Conservation (phyloP, 1,140 invertebrate genomes). For the Leptinotarsa lineolata region DNA sequence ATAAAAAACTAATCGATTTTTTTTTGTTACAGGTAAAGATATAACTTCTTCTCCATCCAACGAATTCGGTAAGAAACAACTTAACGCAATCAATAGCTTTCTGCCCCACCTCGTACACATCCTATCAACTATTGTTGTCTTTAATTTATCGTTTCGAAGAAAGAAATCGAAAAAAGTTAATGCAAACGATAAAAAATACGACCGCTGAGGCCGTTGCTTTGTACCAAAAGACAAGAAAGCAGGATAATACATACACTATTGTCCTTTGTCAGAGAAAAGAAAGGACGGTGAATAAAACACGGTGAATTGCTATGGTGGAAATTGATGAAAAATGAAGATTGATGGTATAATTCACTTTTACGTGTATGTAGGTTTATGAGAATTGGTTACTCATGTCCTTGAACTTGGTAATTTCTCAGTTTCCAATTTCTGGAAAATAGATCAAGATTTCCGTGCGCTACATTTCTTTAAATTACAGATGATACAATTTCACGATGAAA, state of each 20-base stretch:
- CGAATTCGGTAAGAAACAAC: background rate
- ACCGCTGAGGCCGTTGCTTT: background rate
- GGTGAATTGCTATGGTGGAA: no score
- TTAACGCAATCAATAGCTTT: background rate
- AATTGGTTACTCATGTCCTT: no score
- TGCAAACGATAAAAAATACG: background rate
- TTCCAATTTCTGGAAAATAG: no score
- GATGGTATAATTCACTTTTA: no score
- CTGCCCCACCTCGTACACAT: background rate
- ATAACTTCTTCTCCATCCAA: background rate
- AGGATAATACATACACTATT: background rate
- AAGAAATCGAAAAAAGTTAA: conserved; percentile 8
- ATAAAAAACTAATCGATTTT: background rate
- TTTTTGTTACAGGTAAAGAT: background rate
- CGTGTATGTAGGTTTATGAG: no score
- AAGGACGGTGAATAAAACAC: no score
- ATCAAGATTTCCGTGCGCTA: no score
- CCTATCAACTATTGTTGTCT: background rate
- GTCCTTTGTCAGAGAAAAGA: background rate
- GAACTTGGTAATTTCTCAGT: no score
- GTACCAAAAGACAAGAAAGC: background rate
- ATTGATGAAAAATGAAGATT: no score
- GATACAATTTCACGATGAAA: no score
- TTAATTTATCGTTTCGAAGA: background rate
- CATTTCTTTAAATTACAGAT: no score